Evolutionary conservation across 1,140 invertebrate species (phyloP), one percentile per base, ranked within the genome.

Genomic region (Euura lappo): DNA sequence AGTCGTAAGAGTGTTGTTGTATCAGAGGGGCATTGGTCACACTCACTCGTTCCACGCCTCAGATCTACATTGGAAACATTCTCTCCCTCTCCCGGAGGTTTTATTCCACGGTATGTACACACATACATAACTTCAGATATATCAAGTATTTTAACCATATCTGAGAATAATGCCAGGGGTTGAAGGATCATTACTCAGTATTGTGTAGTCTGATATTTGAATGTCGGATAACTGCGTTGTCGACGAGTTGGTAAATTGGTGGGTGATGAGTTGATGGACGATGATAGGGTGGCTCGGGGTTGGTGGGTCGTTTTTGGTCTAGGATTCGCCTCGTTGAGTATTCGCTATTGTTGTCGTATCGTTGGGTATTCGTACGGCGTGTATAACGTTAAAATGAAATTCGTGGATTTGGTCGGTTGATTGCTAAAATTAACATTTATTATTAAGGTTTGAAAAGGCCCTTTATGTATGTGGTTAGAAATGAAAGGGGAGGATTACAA

Each of bases 401-500:
- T 11, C 51, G 51, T 11, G 51, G 51, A 60, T 60, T 60, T 60
- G 10, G 28, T 28, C 28, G 51, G 51, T n/a, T 60, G 51, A 6
- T 60, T 60, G 51, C 51, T 60, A 60, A 60, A 60, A 60, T 60
- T 60, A 60, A 60, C 51, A 60, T 60, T 60, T 60, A 60, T 60
- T 60, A 60, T 60, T 60, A 60, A n/a, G 51, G 51, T 60, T n/a
- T 60, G 51, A 6, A 28, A 60, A 60, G 10, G 13, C 3, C 51
- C 51, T 60, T 60, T 60, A 60, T 60, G 5, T 60, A 60, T n/a
- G 51, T 60, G 51, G 51, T 60, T 60, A 60, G 4, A 60, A 60
- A 60, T 60, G 51, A 60, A 60, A 60, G 51, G 51, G 51, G 51
- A 28, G 51, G 51, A 60, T 60, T 60, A 60, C 28, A 28, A 28